These are phyloP conservation scores for Albula glossodonta DNA, from an alignment of 2,113 vertebrate genomes.

Conservation along the genomic window DNA sequence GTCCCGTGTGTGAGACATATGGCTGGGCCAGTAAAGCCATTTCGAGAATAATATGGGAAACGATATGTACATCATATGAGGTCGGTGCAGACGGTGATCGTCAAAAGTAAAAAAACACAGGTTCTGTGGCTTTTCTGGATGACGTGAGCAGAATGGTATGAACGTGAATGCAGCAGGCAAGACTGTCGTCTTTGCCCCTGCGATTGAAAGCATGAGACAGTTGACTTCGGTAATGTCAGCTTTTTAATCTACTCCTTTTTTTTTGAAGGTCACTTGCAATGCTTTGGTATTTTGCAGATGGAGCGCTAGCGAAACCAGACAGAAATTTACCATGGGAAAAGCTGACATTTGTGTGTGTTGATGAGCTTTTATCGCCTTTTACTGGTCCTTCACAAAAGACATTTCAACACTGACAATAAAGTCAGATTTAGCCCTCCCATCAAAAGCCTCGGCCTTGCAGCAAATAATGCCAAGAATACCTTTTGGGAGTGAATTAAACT, in stretches of 20 bases:
- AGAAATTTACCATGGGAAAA: conserved; percentile 23
- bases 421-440: neutral
- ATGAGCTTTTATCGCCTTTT: conserved; percentile 11
- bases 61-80: no score
- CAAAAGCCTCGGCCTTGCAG: neutral
- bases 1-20: neutral
- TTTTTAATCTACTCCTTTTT: conserved; percentile 20
- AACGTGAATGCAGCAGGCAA: neutral
- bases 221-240: neutral
- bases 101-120: conserved; percentile 6
- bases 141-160: conserved; percentile 11
- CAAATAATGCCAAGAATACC: neutral
- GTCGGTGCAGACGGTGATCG: neutral
- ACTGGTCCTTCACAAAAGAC: neutral
- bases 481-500: neutral
- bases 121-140: conserved; percentile 5
- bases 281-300: conserved; percentile 16
- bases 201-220: conserved; percentile 11
- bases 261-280: conserved; percentile 28
- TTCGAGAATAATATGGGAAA: neutral
- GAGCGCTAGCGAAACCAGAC: conserved; percentile 12
- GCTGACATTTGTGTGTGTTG: conserved; percentile 18
- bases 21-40: neutral
- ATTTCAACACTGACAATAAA: neutral
- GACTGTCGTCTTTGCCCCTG: neutral